Conservation (phyloP, 2,113 vertebrate genomes). For the Crotalus horridus region DNA sequence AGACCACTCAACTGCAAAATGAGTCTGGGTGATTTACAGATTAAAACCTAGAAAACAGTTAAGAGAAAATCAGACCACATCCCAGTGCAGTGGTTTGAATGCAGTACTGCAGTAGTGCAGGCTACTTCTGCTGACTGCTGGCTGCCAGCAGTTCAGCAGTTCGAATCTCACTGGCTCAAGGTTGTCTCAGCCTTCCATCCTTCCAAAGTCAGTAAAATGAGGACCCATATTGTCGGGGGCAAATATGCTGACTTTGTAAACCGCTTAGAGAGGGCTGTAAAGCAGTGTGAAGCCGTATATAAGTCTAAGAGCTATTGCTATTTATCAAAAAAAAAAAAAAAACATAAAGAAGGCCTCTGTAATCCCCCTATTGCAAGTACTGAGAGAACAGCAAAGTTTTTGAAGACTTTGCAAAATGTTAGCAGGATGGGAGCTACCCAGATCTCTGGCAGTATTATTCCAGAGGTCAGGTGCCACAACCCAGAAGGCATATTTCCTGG, state of each 20-base stretch:
- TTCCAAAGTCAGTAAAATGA: no score
- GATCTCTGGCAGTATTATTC: background rate
- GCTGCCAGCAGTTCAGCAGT: background rate
- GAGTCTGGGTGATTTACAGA: background rate
- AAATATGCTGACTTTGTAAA: no score
- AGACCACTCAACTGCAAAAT: background rate
- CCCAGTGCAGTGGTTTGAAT: background rate
- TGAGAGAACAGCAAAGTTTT: background rate
- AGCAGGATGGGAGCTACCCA: background rate
- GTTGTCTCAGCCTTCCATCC: no score
- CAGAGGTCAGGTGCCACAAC: background rate
- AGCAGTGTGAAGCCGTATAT: no score
- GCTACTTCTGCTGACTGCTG: background rate
- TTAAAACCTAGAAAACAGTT: background rate
- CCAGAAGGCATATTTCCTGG: background rate
- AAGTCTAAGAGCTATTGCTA: no score
- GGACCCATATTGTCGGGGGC: no score
- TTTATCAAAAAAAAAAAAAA: no score
- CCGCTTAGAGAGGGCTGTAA: no score
- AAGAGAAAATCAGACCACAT: background rate
- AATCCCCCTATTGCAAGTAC: background rate
- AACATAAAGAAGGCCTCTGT: background rate
- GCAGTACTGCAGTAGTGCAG: background rate
- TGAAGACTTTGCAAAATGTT: background rate
- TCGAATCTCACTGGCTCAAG: no score